Conservation (phyloP, 2,797 vertebrate genomes). For the Sebastiscus albofasciatus region DNA sequence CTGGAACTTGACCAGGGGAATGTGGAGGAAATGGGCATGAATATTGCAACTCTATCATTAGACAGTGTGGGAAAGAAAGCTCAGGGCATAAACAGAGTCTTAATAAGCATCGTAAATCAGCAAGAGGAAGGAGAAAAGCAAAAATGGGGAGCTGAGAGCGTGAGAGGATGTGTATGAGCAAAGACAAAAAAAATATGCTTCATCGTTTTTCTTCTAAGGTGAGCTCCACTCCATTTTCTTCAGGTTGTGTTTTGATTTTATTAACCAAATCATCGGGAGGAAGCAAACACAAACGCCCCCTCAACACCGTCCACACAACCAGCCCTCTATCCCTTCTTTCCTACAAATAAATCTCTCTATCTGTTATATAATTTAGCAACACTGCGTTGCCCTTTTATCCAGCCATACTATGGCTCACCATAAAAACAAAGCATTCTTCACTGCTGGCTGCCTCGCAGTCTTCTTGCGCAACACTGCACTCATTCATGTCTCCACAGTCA, state of each 20-base stretch:
- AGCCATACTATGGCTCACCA: neutral
- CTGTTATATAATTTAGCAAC: constrained; percentile 49
- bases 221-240: constrained; percentile 12
- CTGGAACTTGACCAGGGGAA: constrained; percentile 62
- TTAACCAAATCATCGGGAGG: constrained; percentile 12
- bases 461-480: neutral
- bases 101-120: constrained; percentile 80
- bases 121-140: constrained; percentile 38
- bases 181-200: constrained; percentile 26
- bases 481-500: neutral
- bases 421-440: constrained; percentile 31
- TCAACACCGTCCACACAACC: neutral
- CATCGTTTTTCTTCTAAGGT: constrained; percentile 25
- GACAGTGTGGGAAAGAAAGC: constrained; percentile 65
- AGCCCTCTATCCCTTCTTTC: neutral
- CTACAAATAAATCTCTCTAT: constrained; percentile 16
- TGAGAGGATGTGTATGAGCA: constrained; percentile 22
- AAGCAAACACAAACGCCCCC: neutral
- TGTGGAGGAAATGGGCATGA: constrained; percentile 60
- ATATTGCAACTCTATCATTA: constrained; percentile 79
- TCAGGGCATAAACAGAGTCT: constrained; percentile 77
- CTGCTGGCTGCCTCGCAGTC: constrained; percentile 13
- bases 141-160: neutral
- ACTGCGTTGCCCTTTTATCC: constrained; percentile 8
- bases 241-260: constrained; percentile 17